Evolutionary conservation across 2,888 invertebrate genomes (phyloP), one percentile per base, ranked within the genome.

Genomic region (Oxytorus armatus): DNA sequence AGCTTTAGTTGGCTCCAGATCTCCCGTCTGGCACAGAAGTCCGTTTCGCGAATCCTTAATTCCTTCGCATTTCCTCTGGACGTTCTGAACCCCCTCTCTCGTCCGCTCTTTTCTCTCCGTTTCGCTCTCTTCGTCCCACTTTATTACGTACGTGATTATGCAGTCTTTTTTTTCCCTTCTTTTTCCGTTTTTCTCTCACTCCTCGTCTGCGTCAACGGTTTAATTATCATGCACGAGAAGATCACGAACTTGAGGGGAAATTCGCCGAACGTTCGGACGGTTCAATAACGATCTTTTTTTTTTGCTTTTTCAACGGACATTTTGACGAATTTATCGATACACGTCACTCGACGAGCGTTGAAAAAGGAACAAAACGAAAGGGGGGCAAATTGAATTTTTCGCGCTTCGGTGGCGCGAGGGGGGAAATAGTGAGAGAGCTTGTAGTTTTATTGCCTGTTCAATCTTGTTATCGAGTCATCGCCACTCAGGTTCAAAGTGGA

Each of bases 1-100:
- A 77, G 76, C 53, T 70, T 69, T 63, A 70, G 69, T 77, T 63
- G 76, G 63, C 69, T 53, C 61, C 51, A 47, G 53, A 59, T 59
- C 47, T 53, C 44, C 39, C 29, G 68, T 76, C 75, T 76, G 75
- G 75, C 42, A 44, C 47, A 70, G 70, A 70, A 42, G 49, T 59
- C 57, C 59, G 49, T 59, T 70, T 49, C 47, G 23, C 70, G 42
- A 70, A 59, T 70, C 70, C 70, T 70, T 70, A 70, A 70, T 70
- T 70, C 70, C 59, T 74, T 59, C 21, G 59, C 42, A 25, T 59
- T 51, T 59, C 57, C 74, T n/a, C n/a, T 74, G 66, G 66, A 66
- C 65, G 36, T 69, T 59, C 42, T 23, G 51, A 44, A 68, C 66
- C 25, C 47, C 33, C 51, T 36, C 53, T 33, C 39, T 47, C n/a